Conservation (phyloP, 2,797 vertebrate genomes). For the Bufotes viridis region DNA sequence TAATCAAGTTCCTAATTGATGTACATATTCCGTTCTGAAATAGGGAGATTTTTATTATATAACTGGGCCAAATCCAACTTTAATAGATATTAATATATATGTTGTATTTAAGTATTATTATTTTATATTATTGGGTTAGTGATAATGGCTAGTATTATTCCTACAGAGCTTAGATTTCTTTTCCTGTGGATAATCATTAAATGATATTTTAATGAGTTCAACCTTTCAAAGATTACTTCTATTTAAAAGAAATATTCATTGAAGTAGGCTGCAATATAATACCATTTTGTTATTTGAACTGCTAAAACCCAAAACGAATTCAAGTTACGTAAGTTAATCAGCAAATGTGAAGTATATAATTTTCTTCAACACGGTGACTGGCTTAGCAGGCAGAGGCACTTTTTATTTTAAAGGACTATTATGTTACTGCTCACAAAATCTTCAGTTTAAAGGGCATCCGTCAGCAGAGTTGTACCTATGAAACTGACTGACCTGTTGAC, state of each 20-base stretch:
- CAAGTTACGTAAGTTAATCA: constrained; percentile 41
- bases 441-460: not conserved
- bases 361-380: constrained; percentile 24
- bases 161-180: constrained; percentile 20
- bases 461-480: no score
- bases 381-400: not conserved
- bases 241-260: constrained; percentile 45
- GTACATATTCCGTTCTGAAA: not conserved
- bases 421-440: not conserved
- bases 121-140: constrained; percentile 37
- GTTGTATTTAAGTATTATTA: constrained; percentile 31
- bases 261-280: constrained; percentile 43
- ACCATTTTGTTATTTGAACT: constrained; percentile 51
- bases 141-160: constrained; percentile 31
- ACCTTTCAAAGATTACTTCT: constrained; percentile 46
- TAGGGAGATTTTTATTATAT: not conserved
- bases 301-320: constrained; percentile 30
- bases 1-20: not conserved
- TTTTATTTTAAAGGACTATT: not conserved
- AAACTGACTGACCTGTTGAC: no score
- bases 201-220: constrained; percentile 49
- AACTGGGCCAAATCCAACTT: constrained; percentile 7
- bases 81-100: not conserved
- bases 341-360: constrained; percentile 34
- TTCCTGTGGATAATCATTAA: constrained; percentile 40